phyloP scores from a whole-genome alignment of 2,888 invertebrate species.

The Sphecodes monilicornis region DNA sequence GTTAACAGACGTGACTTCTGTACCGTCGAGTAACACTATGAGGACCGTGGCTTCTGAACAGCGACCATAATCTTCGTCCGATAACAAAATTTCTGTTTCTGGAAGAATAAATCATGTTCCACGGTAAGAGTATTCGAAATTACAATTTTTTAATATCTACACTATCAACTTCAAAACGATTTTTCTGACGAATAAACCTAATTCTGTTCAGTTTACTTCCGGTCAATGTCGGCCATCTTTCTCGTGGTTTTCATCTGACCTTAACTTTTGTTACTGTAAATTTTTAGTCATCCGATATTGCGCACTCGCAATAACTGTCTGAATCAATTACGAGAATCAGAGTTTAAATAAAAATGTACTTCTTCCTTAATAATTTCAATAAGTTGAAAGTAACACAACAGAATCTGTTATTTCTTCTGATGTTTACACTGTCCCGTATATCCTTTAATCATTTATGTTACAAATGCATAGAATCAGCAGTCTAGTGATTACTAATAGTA shows the following conservation, averaged over 20 bases:
- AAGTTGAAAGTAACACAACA: not conserved
- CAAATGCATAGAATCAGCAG: not conserved
- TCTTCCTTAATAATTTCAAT: not conserved
- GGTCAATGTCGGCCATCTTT: too few relatives aligned
- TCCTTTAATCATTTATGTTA: not conserved
- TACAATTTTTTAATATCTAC: too few relatives aligned
- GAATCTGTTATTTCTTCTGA: not conserved
- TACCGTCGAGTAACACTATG: slow-evolving; percentile 8
- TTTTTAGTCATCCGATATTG: too few relatives aligned
- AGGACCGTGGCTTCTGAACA: slow-evolving; percentile 25
- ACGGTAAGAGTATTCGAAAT: not conserved
- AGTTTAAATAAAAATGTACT: not conserved
- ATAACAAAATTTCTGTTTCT: not conserved
- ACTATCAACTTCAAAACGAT: too few relatives aligned
- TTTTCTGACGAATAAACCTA: too few relatives aligned
- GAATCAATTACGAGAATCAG: not conserved
- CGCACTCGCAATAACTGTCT: not conserved
- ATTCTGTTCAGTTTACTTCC: too few relatives aligned
- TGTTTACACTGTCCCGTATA: not conserved
- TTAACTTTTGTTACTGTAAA: too few relatives aligned
- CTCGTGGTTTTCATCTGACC: too few relatives aligned
- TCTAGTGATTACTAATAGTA: not conserved
- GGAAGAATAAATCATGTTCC: not conserved
- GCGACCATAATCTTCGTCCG: not conserved
- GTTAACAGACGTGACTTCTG: slow-evolving; percentile 40